Base-by-base conservation (phyloP, 2,797 vertebrate species). In the Salarias fasciatus region DNA sequence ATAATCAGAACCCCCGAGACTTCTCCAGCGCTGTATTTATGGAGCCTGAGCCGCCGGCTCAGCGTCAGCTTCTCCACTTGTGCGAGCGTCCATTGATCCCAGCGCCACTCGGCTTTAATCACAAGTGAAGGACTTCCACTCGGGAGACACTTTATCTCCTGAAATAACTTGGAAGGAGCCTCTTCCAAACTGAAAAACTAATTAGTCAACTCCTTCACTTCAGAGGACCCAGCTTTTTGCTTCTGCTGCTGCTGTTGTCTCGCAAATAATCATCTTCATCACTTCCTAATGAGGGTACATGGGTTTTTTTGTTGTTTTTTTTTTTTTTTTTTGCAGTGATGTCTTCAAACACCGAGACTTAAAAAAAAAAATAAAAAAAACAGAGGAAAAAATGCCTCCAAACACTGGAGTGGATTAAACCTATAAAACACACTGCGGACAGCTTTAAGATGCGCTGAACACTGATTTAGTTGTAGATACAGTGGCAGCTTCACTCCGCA, bases 201-300 rank as follows among this genome's bases (percentile, higher is more conserved):
- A 79, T 81, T 79, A 63, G 63, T 68, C 49, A 49, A 69, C 42
- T 62, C 67, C 5, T 3, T 5, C 35, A 29, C 59, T 51, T 72
- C 18, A 24, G 11, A 66, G 29, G 13, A 56, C 55, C 3, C 3
- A 10, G 30, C 57, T 52, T 63, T 49, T 57, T 43, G 13, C 40
- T 53, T 38, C 28, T 53, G 41, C 24, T 35, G 61, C 11, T 56
- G n/a, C n/a, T n/a, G n/a, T n/a, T n/a, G 44, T 51, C 29, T 42
- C 38, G 36, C 24, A 47, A 66, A 60, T 13, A 13, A 11, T 33
- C 48, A 8, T 47, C 60, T 30, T 60, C 44, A 53, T 46, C 24
- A 33, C 12, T 9, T 48, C 40, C 40, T 72, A 63, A 63, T 72
- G 66, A 77, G 40, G 30, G 36, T 2, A 11, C 18, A 31, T 42